Conservation (phyloP, 2,113 vertebrate genomes). For the Pongo abelii region DNA sequence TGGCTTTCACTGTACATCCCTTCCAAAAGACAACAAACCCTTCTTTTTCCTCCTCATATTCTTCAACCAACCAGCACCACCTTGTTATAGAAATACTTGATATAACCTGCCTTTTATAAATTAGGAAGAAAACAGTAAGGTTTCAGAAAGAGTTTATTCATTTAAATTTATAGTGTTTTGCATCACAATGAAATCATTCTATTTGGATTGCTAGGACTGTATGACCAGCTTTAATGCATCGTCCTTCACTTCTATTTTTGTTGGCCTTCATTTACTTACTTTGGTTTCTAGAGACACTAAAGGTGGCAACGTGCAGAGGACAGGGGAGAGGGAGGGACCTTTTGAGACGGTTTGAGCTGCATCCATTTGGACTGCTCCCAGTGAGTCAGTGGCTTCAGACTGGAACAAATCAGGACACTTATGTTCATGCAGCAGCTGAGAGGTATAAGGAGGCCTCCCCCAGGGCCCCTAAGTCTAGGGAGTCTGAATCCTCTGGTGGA, state of each 20-base stretch:
- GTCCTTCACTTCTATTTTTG: neutral
- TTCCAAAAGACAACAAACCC: neutral
- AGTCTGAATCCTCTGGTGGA: neutral
- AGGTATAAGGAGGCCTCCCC: neutral
- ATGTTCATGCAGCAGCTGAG: neutral
- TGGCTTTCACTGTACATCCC: neutral
- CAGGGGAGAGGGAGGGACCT: neutral
- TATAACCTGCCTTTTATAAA: neutral
- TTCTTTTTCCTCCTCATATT: neutral
- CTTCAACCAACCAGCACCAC: neutral
- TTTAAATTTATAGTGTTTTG: neutral
- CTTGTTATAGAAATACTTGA: neutral
- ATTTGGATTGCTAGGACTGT: neutral
- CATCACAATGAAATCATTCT: neutral
- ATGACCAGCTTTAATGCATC: neutral
- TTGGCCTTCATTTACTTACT: neutral
- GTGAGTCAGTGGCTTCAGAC: neutral
- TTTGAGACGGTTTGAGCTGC: neutral
- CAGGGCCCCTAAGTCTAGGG: neutral
- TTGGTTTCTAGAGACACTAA: neutral
- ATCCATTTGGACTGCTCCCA: neutral
- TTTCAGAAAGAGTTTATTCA: neutral
- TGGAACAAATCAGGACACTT: neutral
- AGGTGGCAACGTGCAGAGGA: neutral
- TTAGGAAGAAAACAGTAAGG: conserved; percentile 1